Evolutionary conservation across 2,113 vertebrate species (phyloP), one percentile per base, ranked within the genome.

Genomic region (Geococcyx californianus): DNA sequence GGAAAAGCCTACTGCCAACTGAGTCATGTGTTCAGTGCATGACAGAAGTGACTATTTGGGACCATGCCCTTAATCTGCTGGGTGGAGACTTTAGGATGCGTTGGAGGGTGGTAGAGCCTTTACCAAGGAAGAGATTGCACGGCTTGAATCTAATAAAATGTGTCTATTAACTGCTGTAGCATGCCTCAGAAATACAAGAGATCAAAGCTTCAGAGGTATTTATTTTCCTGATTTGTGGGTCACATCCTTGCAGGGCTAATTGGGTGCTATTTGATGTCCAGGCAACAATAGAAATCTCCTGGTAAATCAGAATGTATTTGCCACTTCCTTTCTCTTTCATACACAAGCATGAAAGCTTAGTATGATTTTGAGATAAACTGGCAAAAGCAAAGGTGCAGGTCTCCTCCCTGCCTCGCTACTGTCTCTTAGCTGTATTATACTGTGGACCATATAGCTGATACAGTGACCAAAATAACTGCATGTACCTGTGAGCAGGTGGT

Each of bases 221-320:
- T 94, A 79, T 95, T 96, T 95, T 95, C 91, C 85, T 97, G 94
- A 95, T 94, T 95, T 97, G 81, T 95, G 95, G 95, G 93, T 96
- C 94, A 94, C 34, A 82, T 91, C 84, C 66, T 95, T 78, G 84
- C 91, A 97, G 89, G 94, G 73, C 94, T 97, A 92, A 94, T 95
- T 95, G 81, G 54, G 19, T 87, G 54, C 84, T 93, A 74, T 95
- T 97, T 97, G 89, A 94, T 94, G 94, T 95, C 84, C 94, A 87
- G 56, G 80, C 93, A 97, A 91, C 91, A 96, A 87, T 89, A 92
- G 76, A 92, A 79, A 89, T 87, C 89, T 94, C 33, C 31, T 77
- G 66, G 66, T 84, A 84, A 80, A 92, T 96, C 69, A 60, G 89
- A 70, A 45, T 78, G 44, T 36, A 36, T 88, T 92, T 95, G 68